These are phyloP conservation scores for Chloroceryle amazona DNA, from an alignment of 2,797 vertebrate genomes.

Conservation along the genomic window DNA sequence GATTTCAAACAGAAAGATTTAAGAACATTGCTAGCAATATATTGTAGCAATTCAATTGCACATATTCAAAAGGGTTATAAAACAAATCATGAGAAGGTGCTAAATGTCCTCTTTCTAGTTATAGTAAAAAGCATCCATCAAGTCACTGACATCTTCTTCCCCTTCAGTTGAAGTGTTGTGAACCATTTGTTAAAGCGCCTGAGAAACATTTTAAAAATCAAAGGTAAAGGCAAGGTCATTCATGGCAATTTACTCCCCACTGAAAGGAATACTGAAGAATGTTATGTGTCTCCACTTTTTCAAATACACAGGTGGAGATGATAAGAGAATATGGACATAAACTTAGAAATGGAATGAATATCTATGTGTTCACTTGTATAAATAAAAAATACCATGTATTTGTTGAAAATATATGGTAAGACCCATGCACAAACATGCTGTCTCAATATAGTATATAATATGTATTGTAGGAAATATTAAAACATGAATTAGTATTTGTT, in stretches of 20 bases:
- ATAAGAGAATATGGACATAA: not conserved
- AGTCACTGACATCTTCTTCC: constrained; percentile 37
- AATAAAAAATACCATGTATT: not conserved
- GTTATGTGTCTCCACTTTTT: not conserved
- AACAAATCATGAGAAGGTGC: not conserved
- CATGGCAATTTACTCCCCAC: constrained; percentile 25
- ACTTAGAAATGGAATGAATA: not conserved
- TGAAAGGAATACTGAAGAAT: constrained; percentile 24
- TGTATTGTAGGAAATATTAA: rapidly evolving
- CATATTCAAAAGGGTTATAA: not conserved
- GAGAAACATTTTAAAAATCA: constrained; percentile 30
- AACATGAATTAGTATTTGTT: not conserved
- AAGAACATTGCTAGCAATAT: not conserved
- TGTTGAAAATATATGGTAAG: not conserved
- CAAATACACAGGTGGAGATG: not conserved
- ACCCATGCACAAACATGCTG: not conserved
- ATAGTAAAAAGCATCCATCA: constrained; percentile 31
- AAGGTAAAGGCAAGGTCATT: constrained; percentile 50
- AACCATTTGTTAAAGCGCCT: constrained; percentile 35
- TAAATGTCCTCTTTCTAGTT: constrained; percentile 16
- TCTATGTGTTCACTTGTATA: not conserved
- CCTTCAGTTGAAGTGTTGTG: constrained; percentile 15
- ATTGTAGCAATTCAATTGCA: not conserved
- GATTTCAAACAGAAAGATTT: not conserved
- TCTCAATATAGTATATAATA: not conserved